Percentiles rank a stretch among this genome's conserved stretches.
These are phyloP conservation scores for Drosophila arawakana DNA, from an alignment of 1,140 invertebrate species.

Conservation along the genomic window DNA sequence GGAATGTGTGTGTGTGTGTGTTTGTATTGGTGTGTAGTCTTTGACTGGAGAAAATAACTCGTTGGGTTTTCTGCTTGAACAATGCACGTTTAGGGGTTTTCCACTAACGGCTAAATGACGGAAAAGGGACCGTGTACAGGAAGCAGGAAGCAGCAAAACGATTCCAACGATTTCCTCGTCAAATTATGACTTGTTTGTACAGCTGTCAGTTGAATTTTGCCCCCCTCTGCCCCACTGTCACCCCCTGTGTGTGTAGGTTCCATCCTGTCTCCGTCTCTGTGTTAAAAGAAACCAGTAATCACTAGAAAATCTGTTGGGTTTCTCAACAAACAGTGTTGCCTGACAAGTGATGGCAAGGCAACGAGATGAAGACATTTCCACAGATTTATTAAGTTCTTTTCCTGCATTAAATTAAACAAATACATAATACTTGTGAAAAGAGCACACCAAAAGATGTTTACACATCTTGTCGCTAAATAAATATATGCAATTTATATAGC, in stretches of 20 bases:
- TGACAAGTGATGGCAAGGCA: slow-evolving; percentile 8
- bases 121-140: slow-evolving; percentile 41
- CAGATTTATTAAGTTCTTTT: slow-evolving; percentile 26
- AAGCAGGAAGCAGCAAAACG: slow-evolving; percentile 36
- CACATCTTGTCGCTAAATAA: neutral
- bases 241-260: neutral
- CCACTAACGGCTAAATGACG: slow-evolving; percentile 25
- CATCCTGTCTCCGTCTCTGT: slow-evolving; percentile 7
- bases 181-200: slow-evolving; percentile 57
- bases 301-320: slow-evolving; percentile 41
- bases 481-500: slow-evolving; percentile 17
- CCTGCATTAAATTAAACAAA: slow-evolving; percentile 14
- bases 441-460: neutral
- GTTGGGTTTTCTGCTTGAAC: slow-evolving; percentile 49
- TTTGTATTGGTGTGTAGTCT: neutral
- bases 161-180: slow-evolving; percentile 51
- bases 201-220: slow-evolving; percentile 39
- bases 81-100: slow-evolving; percentile 47
- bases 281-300: slow-evolving; percentile 31
- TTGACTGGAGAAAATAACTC: slow-evolving; percentile 64
- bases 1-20: too few species aligned
- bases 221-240: neutral
- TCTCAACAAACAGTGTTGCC: slow-evolving; percentile 16
- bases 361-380: neutral
- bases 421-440: neutral